Base-by-base conservation (phyloP, 2,113 vertebrate genomes). In the Myxocyprinus asiaticus region DNA sequence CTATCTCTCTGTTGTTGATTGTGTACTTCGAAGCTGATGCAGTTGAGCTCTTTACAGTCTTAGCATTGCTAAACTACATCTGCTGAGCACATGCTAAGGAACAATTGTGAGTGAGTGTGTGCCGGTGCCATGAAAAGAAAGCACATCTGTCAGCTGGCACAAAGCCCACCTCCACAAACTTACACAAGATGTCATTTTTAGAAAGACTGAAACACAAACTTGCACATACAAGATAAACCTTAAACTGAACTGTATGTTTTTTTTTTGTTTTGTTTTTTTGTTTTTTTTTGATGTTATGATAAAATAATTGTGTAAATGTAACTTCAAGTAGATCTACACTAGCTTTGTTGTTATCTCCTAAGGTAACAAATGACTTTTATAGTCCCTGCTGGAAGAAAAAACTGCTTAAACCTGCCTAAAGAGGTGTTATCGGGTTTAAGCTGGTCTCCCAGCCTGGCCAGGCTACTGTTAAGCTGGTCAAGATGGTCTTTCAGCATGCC, bases 61-160 rank as follows among this genome's bases (percentile, higher is more conserved):
- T 51, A 61, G 70, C 78, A 76, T 71, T 84, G 78, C 83, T 86
- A 87, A 74, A 12, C 10, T 61, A 58, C 68, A 64, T 56, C 69
- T 80, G 69, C 50, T 48, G 51, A 66, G 58, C 42, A 80, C 62
- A 80, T 66, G 68, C n/a, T 73, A 43, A 14, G 45, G n/a, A 79
- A 53, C 12, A 43, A 42, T 45, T 68, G 58, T 10, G 12, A 42
- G 42, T 65, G 59, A 56, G 48, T 22, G 47, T 55, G 77, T 71
- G 67, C 77, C 10, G 61, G 66, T 80, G 62, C 61, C 48, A 79
- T 79, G 53, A 64, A 17, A 55, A 33, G 1, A 33, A 66, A 59
- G 70, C 79, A 67, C 70, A 75, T 59, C 78, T 61, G 70, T 15
- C 50, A 50, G 17, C 22, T 75, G 79, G 79, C 79, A 67, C 55